Conservation (phyloP, 2,888 invertebrate species). For the Tholera decimalis region DNA sequence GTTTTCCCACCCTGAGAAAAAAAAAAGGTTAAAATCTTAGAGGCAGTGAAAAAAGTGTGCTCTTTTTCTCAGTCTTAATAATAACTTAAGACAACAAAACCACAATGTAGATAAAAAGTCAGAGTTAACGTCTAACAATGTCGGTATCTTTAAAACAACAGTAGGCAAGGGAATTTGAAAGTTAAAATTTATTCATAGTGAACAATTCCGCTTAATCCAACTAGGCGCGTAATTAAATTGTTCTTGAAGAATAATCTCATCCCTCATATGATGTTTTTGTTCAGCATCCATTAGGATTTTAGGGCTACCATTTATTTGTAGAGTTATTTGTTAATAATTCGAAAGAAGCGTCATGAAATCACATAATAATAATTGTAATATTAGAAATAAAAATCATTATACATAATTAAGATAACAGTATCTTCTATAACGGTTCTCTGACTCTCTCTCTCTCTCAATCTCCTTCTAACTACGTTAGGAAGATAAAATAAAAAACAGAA, state of each 20-base stretch:
- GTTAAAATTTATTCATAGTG: constrained; percentile 66
- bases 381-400: no score
- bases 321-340: neutral
- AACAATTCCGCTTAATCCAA: constrained; percentile 68
- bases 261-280: constrained; percentile 62
- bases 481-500: no score
- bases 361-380: no score
- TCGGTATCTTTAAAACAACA: constrained; percentile 23
- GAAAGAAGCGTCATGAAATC: no score
- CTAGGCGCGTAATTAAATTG: constrained; percentile 72
- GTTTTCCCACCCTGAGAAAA: no score
- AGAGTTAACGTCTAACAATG: constrained; percentile 30
- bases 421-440: no score
- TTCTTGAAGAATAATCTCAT: constrained; percentile 71
- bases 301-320: no score
- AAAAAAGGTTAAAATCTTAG: no score
- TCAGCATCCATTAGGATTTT: constrained; percentile 56
- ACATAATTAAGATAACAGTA: no score
- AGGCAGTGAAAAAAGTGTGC: no score
- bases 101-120: constrained; percentile 25
- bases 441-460: no score
- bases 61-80: neutral
- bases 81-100: constrained; percentile 7
- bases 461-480: no score
- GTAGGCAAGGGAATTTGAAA: constrained; percentile 58